Evolutionary conservation across 1,140 invertebrate species (phyloP), one percentile per base, ranked within the genome.

Genomic region (Charaxes varanes): DNA sequence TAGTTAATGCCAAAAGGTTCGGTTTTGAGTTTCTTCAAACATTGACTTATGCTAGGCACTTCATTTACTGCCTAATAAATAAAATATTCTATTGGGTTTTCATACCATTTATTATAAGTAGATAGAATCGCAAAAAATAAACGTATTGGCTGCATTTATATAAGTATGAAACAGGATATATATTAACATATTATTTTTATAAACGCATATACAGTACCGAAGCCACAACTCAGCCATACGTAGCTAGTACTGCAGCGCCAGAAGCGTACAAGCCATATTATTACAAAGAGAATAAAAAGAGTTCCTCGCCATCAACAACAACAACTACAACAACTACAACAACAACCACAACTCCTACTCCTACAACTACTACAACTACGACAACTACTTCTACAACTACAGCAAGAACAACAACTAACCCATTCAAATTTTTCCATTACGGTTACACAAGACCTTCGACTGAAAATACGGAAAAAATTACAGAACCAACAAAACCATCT

Each of bases 151-250:
- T n/a, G n/a, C n/a, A 28, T 15, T 26, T 59, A 51, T 72, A 63
- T 68, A 59, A 44, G 58, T 22, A 22, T 14, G 14, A 34, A 64
- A 22, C 33, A 32, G 53, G 37, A 50, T 48, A 53, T 57, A 43
- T 53, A 49, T 12, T 53, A 45, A 45, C 36, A 33, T 53, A 26
- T 65, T 53, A 62, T 59, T 69, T 68, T 73, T 67, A 57, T 57
- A 34, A 49, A 69, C 43, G 63, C 59, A 32, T 32, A 62, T 50
- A 69, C 67, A 83, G 76, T 68, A 67, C 61, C 40, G 79, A 77
- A 69, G 74, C 49, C 28, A 74, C 68, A 26, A 83, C 79, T 63
- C 68, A 79, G 62, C 67, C 76, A 52, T 77, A 74, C 59, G 61
- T 73, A 52, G 26, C 62, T 61, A 77, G 62, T 47, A 70, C 71